Evolutionary conservation across 2,113 vertebrate species (phyloP).

Genomic region (Engraulis encrasicolus): DNA sequence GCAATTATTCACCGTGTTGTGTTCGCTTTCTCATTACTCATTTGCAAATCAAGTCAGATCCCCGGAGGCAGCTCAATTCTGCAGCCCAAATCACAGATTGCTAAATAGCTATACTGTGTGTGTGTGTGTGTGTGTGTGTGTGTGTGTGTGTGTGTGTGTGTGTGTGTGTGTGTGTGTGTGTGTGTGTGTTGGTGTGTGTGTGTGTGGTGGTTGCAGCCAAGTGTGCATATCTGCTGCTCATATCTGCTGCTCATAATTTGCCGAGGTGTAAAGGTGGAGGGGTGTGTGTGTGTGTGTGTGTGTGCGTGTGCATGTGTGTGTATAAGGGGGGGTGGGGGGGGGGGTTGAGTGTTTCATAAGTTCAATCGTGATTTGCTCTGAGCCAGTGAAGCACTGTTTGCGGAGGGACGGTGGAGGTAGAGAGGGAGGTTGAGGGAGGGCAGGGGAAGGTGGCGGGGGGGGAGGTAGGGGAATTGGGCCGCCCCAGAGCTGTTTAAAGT

Average conservation of each 20-base stretch:
- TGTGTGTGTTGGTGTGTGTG: no score
- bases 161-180: no score
- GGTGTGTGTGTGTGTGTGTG: no score
- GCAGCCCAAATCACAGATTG: neutral
- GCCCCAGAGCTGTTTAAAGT: neutral
- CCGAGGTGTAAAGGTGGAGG: neutral
- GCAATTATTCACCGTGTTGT: neutral
- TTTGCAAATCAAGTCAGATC: constrained; percentile 2
- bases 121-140: no score
- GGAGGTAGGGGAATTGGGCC: neutral
- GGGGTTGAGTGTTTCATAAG: neutral
- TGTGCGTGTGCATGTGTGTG: no score
- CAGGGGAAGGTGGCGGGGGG: no score
- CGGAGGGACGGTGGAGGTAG: no score
- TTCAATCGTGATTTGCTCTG: neutral
- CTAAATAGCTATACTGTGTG: neutral
- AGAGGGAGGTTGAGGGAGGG: no score
- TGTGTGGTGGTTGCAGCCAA: neutral
- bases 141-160: no score
- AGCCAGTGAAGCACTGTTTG: neutral
- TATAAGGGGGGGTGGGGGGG: neutral
- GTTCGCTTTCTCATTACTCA: neutral
- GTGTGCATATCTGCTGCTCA: neutral
- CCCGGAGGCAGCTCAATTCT: neutral
- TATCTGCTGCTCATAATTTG: neutral